Evolutionary conservation across 2,888 invertebrate species (phyloP).

Genomic region (Noctua pronuba): DNA sequence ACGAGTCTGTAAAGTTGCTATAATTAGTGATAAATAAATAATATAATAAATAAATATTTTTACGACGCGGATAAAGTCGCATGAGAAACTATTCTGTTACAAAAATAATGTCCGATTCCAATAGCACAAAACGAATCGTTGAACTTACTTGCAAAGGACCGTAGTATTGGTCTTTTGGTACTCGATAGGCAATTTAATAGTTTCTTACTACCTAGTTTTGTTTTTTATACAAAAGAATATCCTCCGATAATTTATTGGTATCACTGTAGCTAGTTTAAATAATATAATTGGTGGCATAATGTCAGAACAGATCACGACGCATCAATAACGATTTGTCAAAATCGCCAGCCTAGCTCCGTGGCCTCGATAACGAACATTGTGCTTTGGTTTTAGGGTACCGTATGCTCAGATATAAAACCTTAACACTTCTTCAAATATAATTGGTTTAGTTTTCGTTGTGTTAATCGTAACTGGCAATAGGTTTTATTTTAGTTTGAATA

Average conservation of each 20-base stretch:
- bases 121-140: neutral
- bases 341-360: conserved; percentile 65
- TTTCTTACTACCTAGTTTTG: neutral
- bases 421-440: neutral
- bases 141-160: too few species aligned
- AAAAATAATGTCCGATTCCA: neutral
- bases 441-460: neutral
- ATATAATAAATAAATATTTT: neutral
- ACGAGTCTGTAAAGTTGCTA: too few species aligned
- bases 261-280: conserved; percentile 40
- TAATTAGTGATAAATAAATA: too few species aligned
- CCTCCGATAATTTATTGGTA: conserved; percentile 43
- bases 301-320: conserved; percentile 73
- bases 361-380: conserved; percentile 56
- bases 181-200: too few species aligned
- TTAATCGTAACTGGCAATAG: neutral
- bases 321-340: conserved; percentile 85
- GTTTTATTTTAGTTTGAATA: neutral
- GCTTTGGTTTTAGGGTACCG: conserved; percentile 59
- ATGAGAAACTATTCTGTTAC: neutral
- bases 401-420: neutral
- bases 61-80: neutral
- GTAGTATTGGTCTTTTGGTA: neutral
- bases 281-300: conserved; percentile 57
- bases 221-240: neutral